A percentile compares a stretch with the other conserved stretches of the same genome.
These are phyloP conservation scores for Porites lutea DNA, from an alignment of 64 coral and sea anemone genomes.

Conservation along the genomic window DNA sequence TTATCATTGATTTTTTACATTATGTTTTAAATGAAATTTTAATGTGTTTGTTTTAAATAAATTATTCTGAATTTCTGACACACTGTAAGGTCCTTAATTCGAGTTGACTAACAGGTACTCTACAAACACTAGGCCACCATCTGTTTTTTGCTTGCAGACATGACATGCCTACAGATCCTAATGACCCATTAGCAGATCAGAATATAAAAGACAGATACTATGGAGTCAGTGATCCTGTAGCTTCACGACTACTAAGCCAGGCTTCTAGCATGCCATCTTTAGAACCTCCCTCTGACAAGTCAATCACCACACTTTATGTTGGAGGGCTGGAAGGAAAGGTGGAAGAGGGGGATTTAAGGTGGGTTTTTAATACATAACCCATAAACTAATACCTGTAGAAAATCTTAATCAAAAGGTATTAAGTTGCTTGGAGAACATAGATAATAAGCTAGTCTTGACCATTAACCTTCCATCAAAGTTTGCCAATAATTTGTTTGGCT, in stretches of 20 bases:
- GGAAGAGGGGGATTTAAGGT: slow-evolving; percentile 96
- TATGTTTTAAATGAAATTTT: no score
- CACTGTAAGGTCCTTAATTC: no score
- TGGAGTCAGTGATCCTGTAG: slow-evolving; percentile 97
- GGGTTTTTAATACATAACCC: background rate
- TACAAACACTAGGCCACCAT: background rate
- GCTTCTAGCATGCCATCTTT: slow-evolving; percentile 87
- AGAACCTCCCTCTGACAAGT: slow-evolving; percentile 87
- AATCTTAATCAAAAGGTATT: no score
- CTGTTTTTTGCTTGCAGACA: slow-evolving; percentile 60
- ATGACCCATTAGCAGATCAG: slow-evolving; percentile 96
- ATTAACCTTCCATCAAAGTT: no score
- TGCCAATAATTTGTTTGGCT: no score
- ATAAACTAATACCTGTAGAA: no score
- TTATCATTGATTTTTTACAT: no score
- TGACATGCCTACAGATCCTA: slow-evolving; percentile 99
- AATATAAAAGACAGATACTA: slow-evolving; percentile 99
- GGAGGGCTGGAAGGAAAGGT: slow-evolving; percentile 98
- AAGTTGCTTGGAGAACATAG: no score
- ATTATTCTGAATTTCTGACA: no score
- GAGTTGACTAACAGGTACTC: no score
- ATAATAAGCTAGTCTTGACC: no score
- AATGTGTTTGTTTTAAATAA: no score
- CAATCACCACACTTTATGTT: slow-evolving; percentile 96
- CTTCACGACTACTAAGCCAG: slow-evolving; percentile 86